Evolutionary conservation across 1,140 invertebrate genomes (phyloP).

Genomic region (Calliopsis andreniformis): DNA sequence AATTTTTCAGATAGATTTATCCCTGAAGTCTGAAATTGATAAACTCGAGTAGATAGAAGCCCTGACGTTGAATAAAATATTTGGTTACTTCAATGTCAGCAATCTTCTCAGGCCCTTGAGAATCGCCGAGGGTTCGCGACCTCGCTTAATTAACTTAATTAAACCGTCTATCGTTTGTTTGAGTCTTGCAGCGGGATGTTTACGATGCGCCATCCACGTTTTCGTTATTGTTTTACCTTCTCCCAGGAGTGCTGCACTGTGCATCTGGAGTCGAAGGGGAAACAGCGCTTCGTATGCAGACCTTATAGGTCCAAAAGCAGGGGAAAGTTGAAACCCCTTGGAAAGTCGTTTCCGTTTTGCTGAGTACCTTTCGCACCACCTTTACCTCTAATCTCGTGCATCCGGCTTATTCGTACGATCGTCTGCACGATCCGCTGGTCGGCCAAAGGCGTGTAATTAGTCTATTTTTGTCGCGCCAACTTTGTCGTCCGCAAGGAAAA

Average conservation of each 20-base stretch:
- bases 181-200: constrained; percentile 13
- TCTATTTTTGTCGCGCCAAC: constrained; percentile 20
- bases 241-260: neutral
- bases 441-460: constrained; percentile 48
- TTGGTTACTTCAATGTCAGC: neutral
- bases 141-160: constrained; percentile 32
- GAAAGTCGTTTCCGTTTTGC: constrained; percentile 58
- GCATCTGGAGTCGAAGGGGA: neutral
- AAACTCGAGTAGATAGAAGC: no score
- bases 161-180: constrained; percentile 2
- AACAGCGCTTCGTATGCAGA: constrained; percentile 6
- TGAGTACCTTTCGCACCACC: constrained; percentile 52
- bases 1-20: no score
- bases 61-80: no score
- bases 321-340: constrained; percentile 62
- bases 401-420: constrained; percentile 27
- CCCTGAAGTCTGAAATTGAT: no score
- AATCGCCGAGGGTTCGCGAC: neutral
- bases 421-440: constrained; percentile 3
- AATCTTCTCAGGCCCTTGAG: neutral
- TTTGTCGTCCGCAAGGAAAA: constrained; percentile 14
- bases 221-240: constrained; percentile 1
- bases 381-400: constrained; percentile 50
- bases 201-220: neutral
- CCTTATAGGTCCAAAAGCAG: neutral